phyloP scores from a whole-genome alignment of 2,888 invertebrate genomes.

The Nomada flava region DNA sequence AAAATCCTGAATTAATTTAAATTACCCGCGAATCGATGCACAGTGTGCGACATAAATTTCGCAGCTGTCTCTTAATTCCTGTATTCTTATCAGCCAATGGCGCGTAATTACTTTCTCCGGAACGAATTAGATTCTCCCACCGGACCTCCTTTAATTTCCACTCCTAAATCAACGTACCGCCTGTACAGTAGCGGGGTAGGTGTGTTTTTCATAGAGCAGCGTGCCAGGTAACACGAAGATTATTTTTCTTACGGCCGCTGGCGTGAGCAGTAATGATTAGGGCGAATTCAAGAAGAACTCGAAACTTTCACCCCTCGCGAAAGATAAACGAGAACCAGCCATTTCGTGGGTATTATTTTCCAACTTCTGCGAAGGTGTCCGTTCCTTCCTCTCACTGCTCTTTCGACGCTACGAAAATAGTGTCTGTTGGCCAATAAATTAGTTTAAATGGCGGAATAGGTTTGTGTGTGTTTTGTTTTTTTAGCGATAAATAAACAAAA shows the following conservation, averaged over 20 bases:
- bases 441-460: background rate
- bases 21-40: no score
- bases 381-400: slow-evolving; percentile 3
- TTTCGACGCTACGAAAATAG: slow-evolving; percentile 9
- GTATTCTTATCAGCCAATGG: background rate
- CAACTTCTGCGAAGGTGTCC: background rate
- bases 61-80: background rate
- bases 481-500: background rate
- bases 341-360: slow-evolving; percentile 25
- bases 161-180: slow-evolving; percentile 8
- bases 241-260: slow-evolving; percentile 24
- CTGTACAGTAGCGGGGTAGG: background rate
- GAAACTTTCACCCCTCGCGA: background rate
- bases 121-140: background rate
- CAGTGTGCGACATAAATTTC: no score
- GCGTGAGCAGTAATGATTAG: slow-evolving; percentile 20
- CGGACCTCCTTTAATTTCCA: background rate
- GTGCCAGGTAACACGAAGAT: background rate
- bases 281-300: slow-evolving; percentile 29
- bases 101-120: background rate
- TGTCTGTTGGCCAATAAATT: background rate
- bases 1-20: no score
- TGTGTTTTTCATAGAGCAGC: background rate
- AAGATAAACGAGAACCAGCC: slow-evolving; percentile 38
- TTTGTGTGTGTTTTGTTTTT: background rate